Percentiles rank a stretch among this genome's conserved stretches.
These are phyloP conservation scores for Notodonta dromedarius DNA, from an alignment of 2,888 invertebrate species.

Conservation along the genomic window DNA sequence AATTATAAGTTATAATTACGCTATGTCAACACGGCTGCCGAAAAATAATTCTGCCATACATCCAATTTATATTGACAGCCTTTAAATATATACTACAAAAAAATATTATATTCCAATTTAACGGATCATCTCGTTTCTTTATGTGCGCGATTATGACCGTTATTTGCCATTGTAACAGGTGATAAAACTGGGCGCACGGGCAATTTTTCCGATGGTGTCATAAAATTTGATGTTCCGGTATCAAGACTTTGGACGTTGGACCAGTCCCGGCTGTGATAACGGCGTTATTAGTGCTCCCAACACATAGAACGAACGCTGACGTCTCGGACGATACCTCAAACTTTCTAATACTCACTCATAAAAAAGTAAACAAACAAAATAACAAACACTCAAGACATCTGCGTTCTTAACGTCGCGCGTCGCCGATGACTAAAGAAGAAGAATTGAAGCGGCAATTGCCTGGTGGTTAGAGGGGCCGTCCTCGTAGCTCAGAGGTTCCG, in stretches of 20 bases:
- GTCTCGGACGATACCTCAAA: too few relatives aligned
- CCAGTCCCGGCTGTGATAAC: neutral
- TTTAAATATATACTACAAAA: constrained; percentile 7
- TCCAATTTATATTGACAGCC: constrained; percentile 13
- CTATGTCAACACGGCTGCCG: constrained; percentile 27
- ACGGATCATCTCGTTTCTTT: constrained; percentile 5
- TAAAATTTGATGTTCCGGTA: constrained; percentile 2
- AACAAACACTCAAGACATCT: too few relatives aligned
- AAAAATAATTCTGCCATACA: constrained; percentile 8
- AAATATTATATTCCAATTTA: constrained; percentile 1
- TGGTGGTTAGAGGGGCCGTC: too few relatives aligned
- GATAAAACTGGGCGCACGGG: neutral
- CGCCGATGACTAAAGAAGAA: too few relatives aligned
- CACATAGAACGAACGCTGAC: neutral
- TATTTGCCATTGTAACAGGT: neutral
- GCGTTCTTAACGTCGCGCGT: too few relatives aligned
- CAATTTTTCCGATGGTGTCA: neutral
- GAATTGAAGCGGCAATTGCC: too few relatives aligned
- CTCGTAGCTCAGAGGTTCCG: too few relatives aligned
- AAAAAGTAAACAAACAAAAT: too few relatives aligned
- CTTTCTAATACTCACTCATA: too few relatives aligned
- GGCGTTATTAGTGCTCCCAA: neutral
- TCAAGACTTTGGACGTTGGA: neutral
- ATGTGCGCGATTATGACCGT: neutral
- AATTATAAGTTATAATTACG: constrained; percentile 33